Conservation (phyloP, 1,140 invertebrate species). For the Drosophila sproati region DNA sequence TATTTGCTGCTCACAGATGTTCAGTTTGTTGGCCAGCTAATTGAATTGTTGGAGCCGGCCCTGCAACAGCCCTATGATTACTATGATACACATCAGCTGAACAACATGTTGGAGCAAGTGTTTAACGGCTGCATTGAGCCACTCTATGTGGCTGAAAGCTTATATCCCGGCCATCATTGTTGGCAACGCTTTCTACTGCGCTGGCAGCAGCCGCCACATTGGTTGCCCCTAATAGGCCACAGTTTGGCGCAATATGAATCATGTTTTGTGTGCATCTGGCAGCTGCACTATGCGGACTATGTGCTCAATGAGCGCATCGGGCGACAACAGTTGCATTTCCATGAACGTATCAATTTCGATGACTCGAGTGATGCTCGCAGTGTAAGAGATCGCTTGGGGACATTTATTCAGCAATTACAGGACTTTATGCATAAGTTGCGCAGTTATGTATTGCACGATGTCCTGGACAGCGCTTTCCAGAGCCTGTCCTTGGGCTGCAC, state of each 20-base stretch:
- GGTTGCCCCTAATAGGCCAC: conserved; percentile 29
- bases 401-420: conserved; percentile 14
- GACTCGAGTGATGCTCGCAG: neutral
- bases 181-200: conserved; percentile 50
- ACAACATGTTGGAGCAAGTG: conserved; percentile 28
- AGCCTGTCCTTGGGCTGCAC: conserved; percentile 1
- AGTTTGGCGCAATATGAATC: conserved; percentile 20
- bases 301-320: conserved; percentile 43
- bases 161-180: neutral
- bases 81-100: conserved; percentile 22
- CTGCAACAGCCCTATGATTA: conserved; percentile 25
- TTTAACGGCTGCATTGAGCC: neutral
- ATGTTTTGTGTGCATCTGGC: conserved; percentile 42
- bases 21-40: conserved; percentile 33
- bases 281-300: conserved; percentile 51
- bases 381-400: conserved; percentile 11
- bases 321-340: conserved; percentile 17
- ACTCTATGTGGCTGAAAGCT: conserved; percentile 26
- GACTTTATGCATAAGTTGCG: conserved; percentile 25
- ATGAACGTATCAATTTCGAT: neutral
- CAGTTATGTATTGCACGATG: conserved; percentile 17
- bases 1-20: conserved; percentile 49
- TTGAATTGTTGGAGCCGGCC: conserved; percentile 34
- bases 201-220: conserved; percentile 24
- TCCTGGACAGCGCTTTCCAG: conserved; percentile 25